Base-by-base conservation (phyloP, 2,113 vertebrate genomes). In the Chitala chitala region DNA sequence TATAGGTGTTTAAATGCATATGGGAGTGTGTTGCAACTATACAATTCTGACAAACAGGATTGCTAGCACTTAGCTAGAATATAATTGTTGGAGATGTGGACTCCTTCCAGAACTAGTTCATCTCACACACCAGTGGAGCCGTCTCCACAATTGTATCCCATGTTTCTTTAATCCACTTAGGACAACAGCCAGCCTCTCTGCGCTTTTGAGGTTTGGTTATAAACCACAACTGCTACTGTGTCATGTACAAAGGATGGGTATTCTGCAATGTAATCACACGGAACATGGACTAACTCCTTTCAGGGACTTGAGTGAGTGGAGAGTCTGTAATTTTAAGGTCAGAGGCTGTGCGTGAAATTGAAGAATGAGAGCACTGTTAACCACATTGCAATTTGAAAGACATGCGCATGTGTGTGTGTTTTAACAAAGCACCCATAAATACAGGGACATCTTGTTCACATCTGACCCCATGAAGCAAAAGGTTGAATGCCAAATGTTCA, bases 91-190 rank as follows among this genome's bases (percentile, higher is more conserved):
- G 4, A 55, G 53, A n/a, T 15, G 53, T 55, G 2, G 53, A 22
- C 48, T 55, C n/a, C 53, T 55, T 55, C 53, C 53, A 55, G n/a
- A 22, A 55, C 7, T n/a, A 17, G 53, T 55, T 55, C n/a, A n/a
- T 55, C 53, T 55, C 20, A 55, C 20, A n/a, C 53, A 22, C 3
- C 53, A 5, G 53, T n/a, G 17, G n/a, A n/a, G 53, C 15, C 22
- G 53, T 22, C n/a, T 8, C 48, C 20, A 10, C 20, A 20, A 20
- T 51, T 51, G 7, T 7, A n/a, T 55, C n/a, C 20, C 2, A 12
- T 46, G 64, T 66, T 20, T 42, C 4, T n/a, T 17, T 44, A 65
- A 65, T 65, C 9, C n/a, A 42, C n/a, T 65, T 65, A 65, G 36
- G 64, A 42, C 40, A 44, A 36, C n/a, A 44, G 6, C 40, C 63